These are phyloP conservation scores for Zosterops japonicus DNA, from an alignment of 2,113 vertebrate genomes.

Conservation along the genomic window DNA sequence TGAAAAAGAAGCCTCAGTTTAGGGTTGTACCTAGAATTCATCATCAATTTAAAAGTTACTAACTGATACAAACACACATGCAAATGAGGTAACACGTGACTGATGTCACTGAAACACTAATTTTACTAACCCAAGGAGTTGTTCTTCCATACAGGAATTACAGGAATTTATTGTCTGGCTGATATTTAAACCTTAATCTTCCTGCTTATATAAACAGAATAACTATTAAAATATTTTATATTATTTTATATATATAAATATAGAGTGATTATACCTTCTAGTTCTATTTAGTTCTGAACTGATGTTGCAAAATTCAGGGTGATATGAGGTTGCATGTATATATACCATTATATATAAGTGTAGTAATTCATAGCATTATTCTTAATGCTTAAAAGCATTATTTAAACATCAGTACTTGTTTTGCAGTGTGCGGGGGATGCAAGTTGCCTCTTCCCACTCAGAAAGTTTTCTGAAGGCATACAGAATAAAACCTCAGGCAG, in stretches of 20 bases:
- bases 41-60: not conserved
- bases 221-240: not conserved
- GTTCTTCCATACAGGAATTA: not conserved
- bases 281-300: not conserved
- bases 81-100: not conserved
- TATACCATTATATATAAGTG: not conserved
- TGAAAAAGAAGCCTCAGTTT: not conserved
- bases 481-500: not conserved
- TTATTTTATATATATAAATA: not conserved
- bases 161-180: not conserved
- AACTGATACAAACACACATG: not conserved
- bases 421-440: not conserved
- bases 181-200: not conserved
- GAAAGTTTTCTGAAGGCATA: not conserved
- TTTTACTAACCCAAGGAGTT: not conserved
- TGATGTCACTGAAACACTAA: not conserved
- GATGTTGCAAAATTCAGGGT: not conserved
- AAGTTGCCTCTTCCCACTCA: not conserved
- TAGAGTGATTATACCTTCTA: not conserved
- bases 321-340: not conserved
- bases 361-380: not conserved
- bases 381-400: not conserved
- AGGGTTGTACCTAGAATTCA: not conserved
- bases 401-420: not conserved
- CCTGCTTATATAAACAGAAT: not conserved